These are phyloP conservation scores for Petrocephalus sullivani DNA, from an alignment of 2,797 vertebrate species.

Conservation along the genomic window DNA sequence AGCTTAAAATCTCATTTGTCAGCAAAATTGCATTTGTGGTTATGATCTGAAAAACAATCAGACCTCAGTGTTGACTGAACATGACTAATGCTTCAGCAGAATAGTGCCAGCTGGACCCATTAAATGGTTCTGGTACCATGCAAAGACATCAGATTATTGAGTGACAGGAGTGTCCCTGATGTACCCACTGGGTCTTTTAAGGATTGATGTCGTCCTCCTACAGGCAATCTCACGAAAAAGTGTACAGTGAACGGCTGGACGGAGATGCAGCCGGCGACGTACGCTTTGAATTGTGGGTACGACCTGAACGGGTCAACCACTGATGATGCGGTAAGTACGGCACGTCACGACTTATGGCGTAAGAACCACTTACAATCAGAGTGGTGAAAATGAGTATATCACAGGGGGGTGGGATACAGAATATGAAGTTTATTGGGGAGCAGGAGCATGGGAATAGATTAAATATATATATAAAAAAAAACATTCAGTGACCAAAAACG, in stretches of 20 bases:
- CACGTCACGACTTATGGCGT: not conserved
- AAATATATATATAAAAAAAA: not conserved
- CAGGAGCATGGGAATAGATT: not conserved
- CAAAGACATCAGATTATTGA: not conserved
- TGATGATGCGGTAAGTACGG: conserved; percentile 44
- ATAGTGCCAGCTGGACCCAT: not conserved
- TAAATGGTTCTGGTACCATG: not conserved
- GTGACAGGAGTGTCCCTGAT: not conserved
- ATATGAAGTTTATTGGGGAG: not conserved
- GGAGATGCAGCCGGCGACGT: conserved; percentile 56
- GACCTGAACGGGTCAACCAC: conserved; percentile 59
- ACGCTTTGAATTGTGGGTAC: conserved; percentile 69
- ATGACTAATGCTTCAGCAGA: not conserved
- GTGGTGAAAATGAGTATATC: not conserved
- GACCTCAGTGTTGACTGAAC: not conserved
- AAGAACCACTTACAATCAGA: not conserved
- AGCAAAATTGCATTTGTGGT: not conserved
- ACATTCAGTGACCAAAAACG: not conserved
- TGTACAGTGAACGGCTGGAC: conserved; percentile 79
- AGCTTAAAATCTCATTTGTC: not conserved
- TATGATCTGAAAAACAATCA: not conserved
- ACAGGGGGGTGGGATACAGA: not conserved
- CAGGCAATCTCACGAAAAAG: conserved; percentile 82
- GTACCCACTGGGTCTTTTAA: not conserved
- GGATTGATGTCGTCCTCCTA: conserved; percentile 22